Base-by-base conservation (phyloP, 1,140 invertebrate genomes). In the Hylyphantes graminicola region DNA sequence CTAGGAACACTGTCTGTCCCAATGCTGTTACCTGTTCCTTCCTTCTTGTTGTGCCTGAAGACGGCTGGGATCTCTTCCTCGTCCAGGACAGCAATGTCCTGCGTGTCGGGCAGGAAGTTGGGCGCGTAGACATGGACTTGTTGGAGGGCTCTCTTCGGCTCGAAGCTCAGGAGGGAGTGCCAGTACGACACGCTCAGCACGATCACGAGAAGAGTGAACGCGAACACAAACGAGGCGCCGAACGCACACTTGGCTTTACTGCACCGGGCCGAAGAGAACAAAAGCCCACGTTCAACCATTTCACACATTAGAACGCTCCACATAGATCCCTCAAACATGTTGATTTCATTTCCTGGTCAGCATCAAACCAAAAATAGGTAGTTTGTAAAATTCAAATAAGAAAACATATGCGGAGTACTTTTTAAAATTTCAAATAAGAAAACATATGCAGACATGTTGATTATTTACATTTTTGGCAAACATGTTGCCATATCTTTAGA, bases 11-110 rank as follows among this genome's bases (percentile, higher is more conserved):
- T 15, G 21, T 6, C 35, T 13, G 11, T 8, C 48, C 12, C 51
- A 70, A 76, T 11, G 51, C 13, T 51, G 19, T 68, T 80, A 80
- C 77, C 77, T 21, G 77, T 70, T 59, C 77, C 77, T 12, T 80
- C 35, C 12, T 65, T 59, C 11, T 70, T 50, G 21, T 55, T 48
- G 59, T n/a, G 70, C 4, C n/a, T 13, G 48, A 67, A 63, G 17
- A 51, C 35, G 5, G 17, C 64, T 65, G 61, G 13, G 8, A 80
- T 67, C 59, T 80, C 63, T 17, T 80, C 65, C 12, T 80, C 77
- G 7, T 68, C 77, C 0, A 54, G 48, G 35, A 55, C 13, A 48
- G 8, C 54, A 59, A 80, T 70, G 17, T 80, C 77, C 35, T 64
- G n/a, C 17, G 53, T 65, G 35, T 81, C 79, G 15, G 79, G 79